Percentiles rank a stretch among this genome's conserved stretches.
phyloP scores from a whole-genome alignment of 2,888 invertebrate species.

The Drosophila pseudotakahashii region DNA sequence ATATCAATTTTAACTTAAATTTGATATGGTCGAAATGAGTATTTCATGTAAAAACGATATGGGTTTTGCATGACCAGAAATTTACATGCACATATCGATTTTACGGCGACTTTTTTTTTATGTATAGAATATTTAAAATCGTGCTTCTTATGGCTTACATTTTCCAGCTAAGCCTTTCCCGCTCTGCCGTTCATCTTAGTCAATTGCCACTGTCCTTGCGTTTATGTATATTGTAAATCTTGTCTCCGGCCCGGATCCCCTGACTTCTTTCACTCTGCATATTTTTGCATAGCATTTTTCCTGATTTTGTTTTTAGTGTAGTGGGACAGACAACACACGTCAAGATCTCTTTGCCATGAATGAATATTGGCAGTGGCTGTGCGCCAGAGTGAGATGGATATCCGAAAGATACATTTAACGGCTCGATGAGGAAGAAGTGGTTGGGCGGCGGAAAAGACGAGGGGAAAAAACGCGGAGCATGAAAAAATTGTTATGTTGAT shows the following conservation, averaged over 20 bases:
- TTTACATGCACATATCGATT: too few species aligned
- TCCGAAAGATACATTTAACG: slow-evolving; percentile 51
- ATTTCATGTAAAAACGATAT: too few species aligned
- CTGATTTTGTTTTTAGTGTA: slow-evolving; percentile 56
- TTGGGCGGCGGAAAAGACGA: slow-evolving; percentile 41
- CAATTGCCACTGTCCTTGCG: slow-evolving; percentile 50
- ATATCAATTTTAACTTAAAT: too few species aligned
- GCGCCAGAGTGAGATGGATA: slow-evolving; percentile 41
- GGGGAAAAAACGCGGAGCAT: slow-evolving; percentile 26
- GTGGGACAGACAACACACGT: slow-evolving; percentile 57
- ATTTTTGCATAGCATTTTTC: slow-evolving; percentile 77
- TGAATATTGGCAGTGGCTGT: slow-evolving; percentile 72
- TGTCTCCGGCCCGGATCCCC: slow-evolving; percentile 56
- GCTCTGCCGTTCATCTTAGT: slow-evolving; percentile 28
- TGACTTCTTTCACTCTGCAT: slow-evolving; percentile 78
- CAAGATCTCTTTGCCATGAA: slow-evolving; percentile 71
- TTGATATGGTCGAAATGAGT: too few species aligned
- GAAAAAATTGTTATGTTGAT: slow-evolving; percentile 81
- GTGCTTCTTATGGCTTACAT: neutral
- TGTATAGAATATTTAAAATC: neutral
- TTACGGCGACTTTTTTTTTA: too few species aligned
- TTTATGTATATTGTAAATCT: slow-evolving; percentile 65
- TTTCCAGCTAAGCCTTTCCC: neutral
- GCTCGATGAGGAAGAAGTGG: slow-evolving; percentile 63
- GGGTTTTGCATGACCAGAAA: too few species aligned